These are phyloP conservation scores for Galbula dea DNA, from an alignment of 2,113 vertebrate genomes.

Conservation along the genomic window DNA sequence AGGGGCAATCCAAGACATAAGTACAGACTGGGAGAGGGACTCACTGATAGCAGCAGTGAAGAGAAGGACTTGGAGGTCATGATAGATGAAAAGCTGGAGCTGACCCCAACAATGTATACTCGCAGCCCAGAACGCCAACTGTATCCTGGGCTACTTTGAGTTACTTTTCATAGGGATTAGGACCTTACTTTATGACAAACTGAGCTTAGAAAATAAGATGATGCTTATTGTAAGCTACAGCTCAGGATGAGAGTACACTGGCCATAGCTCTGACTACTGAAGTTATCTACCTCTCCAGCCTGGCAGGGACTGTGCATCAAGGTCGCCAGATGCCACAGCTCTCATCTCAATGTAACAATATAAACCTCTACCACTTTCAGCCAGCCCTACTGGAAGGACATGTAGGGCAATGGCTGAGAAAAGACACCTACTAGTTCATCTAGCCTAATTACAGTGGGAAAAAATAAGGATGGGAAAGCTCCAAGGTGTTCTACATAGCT, in stretches of 20 bases:
- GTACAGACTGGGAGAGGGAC: too few species aligned
- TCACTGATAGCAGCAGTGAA: too few species aligned
- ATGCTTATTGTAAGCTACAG: not conserved
- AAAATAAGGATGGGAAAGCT: not conserved
- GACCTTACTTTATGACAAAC: not conserved
- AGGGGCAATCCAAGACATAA: too few species aligned
- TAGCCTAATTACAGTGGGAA: not conserved
- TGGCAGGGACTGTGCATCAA: not conserved
- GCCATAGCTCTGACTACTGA: not conserved
- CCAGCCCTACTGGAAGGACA: not conserved
- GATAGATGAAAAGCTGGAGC: too few species aligned
- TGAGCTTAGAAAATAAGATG: not conserved
- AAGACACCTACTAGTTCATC: not conserved
- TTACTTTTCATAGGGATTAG: not conserved
- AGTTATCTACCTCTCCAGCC: not conserved
- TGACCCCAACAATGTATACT: too few species aligned
- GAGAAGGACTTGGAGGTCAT: too few species aligned
- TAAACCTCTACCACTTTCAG: not conserved
- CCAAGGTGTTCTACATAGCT: not conserved
- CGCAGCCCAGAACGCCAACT: too few species aligned
- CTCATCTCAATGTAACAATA: not conserved
- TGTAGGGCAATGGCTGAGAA: not conserved
- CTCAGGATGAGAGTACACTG: not conserved
- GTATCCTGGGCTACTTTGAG: not conserved
- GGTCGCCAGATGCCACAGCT: not conserved